A percentile compares a stretch with the other conserved stretches of the same genome.
Evolutionary conservation across 2,888 invertebrate species (phyloP).

Genomic region (Syrphus vitripennis): DNA sequence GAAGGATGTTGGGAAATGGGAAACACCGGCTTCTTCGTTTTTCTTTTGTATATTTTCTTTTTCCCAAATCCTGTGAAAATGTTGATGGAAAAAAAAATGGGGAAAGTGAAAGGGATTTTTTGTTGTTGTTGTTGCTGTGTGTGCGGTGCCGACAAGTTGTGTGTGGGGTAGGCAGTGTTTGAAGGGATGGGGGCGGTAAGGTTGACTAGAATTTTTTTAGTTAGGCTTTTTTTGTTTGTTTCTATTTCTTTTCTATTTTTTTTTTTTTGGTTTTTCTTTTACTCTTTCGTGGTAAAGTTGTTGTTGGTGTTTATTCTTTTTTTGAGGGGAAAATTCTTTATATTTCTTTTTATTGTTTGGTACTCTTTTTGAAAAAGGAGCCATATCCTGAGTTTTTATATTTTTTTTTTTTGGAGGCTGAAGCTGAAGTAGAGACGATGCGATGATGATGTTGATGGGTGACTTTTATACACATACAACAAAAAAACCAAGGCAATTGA

Average conservation of each 20-base stretch:
- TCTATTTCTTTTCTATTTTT: slow-evolving; percentile 43
- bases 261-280: slow-evolving; percentile 1
- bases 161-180: neutral
- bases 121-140: slow-evolving; percentile 15
- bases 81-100: slow-evolving; percentile 60
- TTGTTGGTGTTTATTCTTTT: slow-evolving; percentile 8
- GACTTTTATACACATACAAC: slow-evolving; percentile 51
- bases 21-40: slow-evolving; percentile 64
- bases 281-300: slow-evolving; percentile 19
- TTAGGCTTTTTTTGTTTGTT: slow-evolving; percentile 1
- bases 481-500: slow-evolving; percentile 62
- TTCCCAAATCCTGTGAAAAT: slow-evolving; percentile 49
- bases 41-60: slow-evolving; percentile 58
- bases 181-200: neutral
- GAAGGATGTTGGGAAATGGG: slow-evolving; percentile 4
- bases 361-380: slow-evolving; percentile 15
- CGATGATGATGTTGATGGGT: slow-evolving; percentile 58
- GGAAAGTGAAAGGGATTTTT: slow-evolving; percentile 71
- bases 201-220: slow-evolving; percentile 18
- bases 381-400: slow-evolving; percentile 11
- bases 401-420: neutral
- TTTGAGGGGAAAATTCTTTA: slow-evolving; percentile 59
- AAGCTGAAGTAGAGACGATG: neutral
- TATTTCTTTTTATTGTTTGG: neutral
- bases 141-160: neutral